phyloP scores from a whole-genome alignment of 2,797 vertebrate genomes.

The Scarus forsteni region DNA sequence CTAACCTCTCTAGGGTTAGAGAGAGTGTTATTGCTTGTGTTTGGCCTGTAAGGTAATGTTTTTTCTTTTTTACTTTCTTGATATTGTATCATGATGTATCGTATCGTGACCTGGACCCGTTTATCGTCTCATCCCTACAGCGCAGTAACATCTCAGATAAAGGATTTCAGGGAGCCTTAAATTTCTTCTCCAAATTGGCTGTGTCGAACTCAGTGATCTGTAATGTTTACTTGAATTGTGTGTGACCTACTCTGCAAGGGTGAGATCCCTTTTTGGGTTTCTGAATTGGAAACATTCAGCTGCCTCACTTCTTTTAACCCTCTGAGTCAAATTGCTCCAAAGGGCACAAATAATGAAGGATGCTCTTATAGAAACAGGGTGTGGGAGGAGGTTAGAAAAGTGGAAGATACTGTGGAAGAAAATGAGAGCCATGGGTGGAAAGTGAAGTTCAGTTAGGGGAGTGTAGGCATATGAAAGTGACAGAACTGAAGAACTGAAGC shows the following conservation, averaged over 20 bases:
- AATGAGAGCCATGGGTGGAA: slow-evolving; percentile 30
- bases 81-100: too few species aligned
- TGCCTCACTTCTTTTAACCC: not conserved
- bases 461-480: slow-evolving; percentile 1
- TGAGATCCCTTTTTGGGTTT: not conserved
- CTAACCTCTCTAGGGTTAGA: too few species aligned
- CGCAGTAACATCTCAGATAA: not conserved
- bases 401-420: slow-evolving; percentile 12
- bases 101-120: too few species aligned
- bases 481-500: slow-evolving; percentile 32
- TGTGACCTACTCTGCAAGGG: slow-evolving; percentile 3
- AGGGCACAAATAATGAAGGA: slow-evolving; percentile 25
- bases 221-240: not conserved
- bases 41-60: too few species aligned
- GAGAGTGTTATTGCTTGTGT: too few species aligned
- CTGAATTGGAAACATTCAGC: slow-evolving; percentile 7
- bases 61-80: too few species aligned
- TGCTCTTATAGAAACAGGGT: slow-evolving; percentile 3
- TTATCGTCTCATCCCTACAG: too few species aligned
- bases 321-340: slow-evolving; percentile 9
- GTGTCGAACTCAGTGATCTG: slow-evolving; percentile 12
- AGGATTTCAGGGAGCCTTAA: slow-evolving; percentile 2
- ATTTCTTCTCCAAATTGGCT: not conserved
- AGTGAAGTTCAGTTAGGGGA: not conserved
- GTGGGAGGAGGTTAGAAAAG: not conserved